Percentiles rank a stretch among this genome's conserved stretches.
These are phyloP conservation scores for Epizoanthus ramosus DNA, from an alignment of 92 coral and sea anemone genomes.

Conservation along the genomic window DNA sequence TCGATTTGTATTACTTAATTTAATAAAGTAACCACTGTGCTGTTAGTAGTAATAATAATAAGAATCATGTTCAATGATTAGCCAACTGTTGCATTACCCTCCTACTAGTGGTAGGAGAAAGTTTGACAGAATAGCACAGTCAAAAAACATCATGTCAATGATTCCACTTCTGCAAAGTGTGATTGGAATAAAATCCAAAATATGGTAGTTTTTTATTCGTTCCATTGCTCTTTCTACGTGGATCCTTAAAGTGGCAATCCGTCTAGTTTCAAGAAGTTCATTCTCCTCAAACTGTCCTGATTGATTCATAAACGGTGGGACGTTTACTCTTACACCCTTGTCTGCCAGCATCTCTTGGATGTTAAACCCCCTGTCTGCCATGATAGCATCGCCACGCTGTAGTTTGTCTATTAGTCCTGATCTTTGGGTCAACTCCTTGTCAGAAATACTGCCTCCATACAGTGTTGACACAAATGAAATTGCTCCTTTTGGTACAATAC, in stretches of 20 bases:
- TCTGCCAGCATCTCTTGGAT: conserved; percentile 53
- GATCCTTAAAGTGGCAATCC: conserved; percentile 57
- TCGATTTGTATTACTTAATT: too few species aligned
- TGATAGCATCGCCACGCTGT: conserved; percentile 53
- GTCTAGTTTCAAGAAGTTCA: conserved; percentile 55
- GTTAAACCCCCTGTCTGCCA: conserved; percentile 75
- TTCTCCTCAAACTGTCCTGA: conserved; percentile 58
- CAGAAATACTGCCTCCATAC: conserved; percentile 66
- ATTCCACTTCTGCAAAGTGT: conserved; percentile 60
- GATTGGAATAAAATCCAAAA: conserved; percentile 58
- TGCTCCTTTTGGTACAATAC: conserved; percentile 55
- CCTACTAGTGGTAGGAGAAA: conserved; percentile 60
- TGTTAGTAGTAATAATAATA: too few species aligned
- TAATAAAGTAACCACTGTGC: too few species aligned
- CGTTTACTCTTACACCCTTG: conserved; percentile 66
- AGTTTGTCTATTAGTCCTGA: conserved; percentile 60
- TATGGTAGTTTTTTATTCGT: conserved; percentile 62
- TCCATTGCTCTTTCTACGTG: conserved; percentile 66
- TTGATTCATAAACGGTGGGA: conserved; percentile 66
- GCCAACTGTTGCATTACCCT: too few species aligned
- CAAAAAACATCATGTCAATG: conserved; percentile 58
- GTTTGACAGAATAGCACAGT: conserved; percentile 67
- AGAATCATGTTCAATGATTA: too few species aligned
- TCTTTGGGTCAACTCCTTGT: conserved; percentile 52
- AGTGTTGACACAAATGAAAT: conserved; percentile 61